phyloP scores from a whole-genome alignment of 2,113 vertebrate genomes.

The Zapornia atra region DNA sequence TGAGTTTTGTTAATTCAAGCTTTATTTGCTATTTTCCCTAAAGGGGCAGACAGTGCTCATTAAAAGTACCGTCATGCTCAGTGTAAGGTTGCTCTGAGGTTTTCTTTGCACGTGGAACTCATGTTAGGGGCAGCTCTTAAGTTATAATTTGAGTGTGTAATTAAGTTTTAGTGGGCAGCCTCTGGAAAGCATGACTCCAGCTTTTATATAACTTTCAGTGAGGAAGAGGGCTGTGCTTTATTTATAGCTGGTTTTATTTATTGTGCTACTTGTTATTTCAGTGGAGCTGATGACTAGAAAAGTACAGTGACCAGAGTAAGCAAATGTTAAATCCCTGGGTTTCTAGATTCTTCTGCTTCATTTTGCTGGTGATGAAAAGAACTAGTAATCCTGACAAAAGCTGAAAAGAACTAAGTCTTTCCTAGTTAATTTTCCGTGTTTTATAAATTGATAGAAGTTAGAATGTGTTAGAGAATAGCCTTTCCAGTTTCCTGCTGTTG shows the following conservation, averaged over 20 bases:
- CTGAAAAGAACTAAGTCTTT: not conserved
- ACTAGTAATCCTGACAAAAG: not conserved
- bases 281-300: not conserved
- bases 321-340: not conserved
- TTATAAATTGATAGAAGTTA: not conserved
- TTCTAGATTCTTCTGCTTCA: not conserved
- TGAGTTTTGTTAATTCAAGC: constrained; percentile 1
- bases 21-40: not conserved
- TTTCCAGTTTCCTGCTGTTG: not conserved
- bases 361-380: not conserved
- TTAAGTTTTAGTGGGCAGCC: constrained; percentile 16
- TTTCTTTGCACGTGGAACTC: not conserved
- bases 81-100: not conserved
- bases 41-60: not conserved
- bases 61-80: not conserved
- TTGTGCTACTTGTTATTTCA: not conserved
- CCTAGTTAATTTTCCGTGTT: not conserved
- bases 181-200: constrained; percentile 1
- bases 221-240: not conserved
- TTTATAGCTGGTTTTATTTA: constrained; percentile 28
- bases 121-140: not conserved
- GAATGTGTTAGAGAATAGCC: not conserved
- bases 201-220: not conserved
- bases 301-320: not conserved
- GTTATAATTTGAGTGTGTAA: constrained; percentile 5